Evolutionary conservation across 2,113 vertebrate genomes (phyloP), one percentile per base, ranked within the genome.

Genomic region (Paratilapia polleni): DNA sequence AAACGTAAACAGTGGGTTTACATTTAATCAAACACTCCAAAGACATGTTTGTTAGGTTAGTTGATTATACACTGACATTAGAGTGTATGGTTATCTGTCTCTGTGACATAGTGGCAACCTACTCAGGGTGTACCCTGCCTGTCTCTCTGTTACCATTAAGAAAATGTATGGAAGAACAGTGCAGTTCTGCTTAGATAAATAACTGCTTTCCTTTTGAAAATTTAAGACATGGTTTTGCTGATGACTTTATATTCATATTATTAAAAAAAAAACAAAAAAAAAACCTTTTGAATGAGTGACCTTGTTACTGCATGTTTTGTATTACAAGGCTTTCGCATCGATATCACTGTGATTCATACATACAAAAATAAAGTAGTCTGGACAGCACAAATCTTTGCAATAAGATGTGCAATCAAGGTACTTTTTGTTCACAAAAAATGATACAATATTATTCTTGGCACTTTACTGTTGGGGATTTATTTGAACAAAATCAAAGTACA

Each of bases 391-490:
- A 64, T 36, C 10, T 34, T 28, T 83, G 13, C 34, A 60, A 81
- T 24, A 66, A 63, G n/a, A 11, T 8, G 54, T 57, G 7, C 2
- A 2, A 52, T 20, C 31, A 28, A 14, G 8, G 58, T 3, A 58
- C 5, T 31, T 47, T 74, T 24, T 24, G 12, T 61, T 58, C 43
- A 47, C 14, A 47, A 60, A 1, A 78, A 14, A 47, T 3, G 24
- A 8, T 5, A 5, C 1, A 57, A 22, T 52, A 20, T 26, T 28
- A n/a, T 26, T 54, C 14, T 52, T 63, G 26, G 58, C 3, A 76
- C 28, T 81, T 86, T 61, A 34, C 54, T 60, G 43, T 60, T 70
- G 66, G 4, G 19, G 15, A 70, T 70, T 52, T 73, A 73, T 52
- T 68, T 73, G 31, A 73, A 49, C 66, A 70, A 49, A 52, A 52